These are phyloP conservation scores for Clunio marinus DNA, from an alignment of 2,888 invertebrate species.

Conservation along the genomic window DNA sequence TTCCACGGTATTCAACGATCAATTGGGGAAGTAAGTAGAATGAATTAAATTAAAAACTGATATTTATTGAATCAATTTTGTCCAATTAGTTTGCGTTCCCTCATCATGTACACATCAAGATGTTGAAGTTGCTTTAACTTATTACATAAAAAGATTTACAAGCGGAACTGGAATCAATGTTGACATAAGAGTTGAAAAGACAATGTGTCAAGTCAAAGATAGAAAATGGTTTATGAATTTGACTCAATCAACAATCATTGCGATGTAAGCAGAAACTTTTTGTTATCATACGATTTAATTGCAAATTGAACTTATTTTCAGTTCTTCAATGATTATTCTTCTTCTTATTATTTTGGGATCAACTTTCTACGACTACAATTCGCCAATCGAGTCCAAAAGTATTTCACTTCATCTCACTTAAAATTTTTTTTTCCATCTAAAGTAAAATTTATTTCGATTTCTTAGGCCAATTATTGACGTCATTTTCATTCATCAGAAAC, in stretches of 20 bases:
- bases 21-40: too few species aligned
- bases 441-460: not conserved
- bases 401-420: too few species aligned
- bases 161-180: constrained; percentile 56
- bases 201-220: constrained; percentile 58
- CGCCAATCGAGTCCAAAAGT: not conserved
- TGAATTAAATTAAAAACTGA: too few species aligned
- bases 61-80: too few species aligned
- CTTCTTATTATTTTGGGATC: constrained; percentile 45
- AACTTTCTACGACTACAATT: constrained; percentile 48
- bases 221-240: constrained; percentile 42
- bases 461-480: constrained; percentile 46
- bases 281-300: not conserved
- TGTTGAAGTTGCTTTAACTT: constrained; percentile 56
- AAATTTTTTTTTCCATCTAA: too few species aligned
- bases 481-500: constrained; percentile 63
- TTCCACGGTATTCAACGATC: constrained; percentile 62
- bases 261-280: constrained; percentile 49
- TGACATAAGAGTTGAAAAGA: constrained; percentile 56
- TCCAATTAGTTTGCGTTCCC: constrained; percentile 64
- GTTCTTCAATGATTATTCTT: constrained; percentile 50
- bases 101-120: constrained; percentile 58
- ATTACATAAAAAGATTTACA: constrained; percentile 53
- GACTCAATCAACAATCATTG: constrained; percentile 53
- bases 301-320: constrained; percentile 35